Base-by-base conservation (phyloP, 2,888 invertebrate species). In the Sinohyriopsis cumingii region DNA sequence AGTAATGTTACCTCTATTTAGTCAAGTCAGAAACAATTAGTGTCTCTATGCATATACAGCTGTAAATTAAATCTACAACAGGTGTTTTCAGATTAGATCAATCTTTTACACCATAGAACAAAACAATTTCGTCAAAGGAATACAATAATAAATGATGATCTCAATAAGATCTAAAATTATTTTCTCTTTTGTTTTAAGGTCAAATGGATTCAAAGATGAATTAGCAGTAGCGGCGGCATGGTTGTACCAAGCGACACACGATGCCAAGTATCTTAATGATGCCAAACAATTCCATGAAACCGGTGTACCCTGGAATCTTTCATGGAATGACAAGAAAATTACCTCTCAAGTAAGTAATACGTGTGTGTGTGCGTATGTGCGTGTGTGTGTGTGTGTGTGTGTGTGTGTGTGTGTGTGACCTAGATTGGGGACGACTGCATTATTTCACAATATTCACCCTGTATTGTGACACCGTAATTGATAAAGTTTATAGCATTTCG, bases 311-410 rank as follows among this genome's bases (percentile, higher is more conserved):
- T 84, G 84, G 85, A 85, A 81, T 7, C 76, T 84, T 20, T 81
- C 80, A 18, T 88, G 88, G 87, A 85, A 87, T 54, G 84, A 84
- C 72, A 84, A 84, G 69, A 72, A 68, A 22, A 76, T 79, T 22
- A 83, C 77, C n/a, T 78, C 76, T 62, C 76, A 78, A 68, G 82
- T 83, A 67, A 25, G 72, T 61, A 55, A 1, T 59, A 57, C 3
- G 9, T 68, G 25, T 69, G 55, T 25, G 56, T 75, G 72, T 68
- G 69, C 75, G 59, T 60, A 65, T 56, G 55, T 54, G 55, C 9
- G 54, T n/a, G 20, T 33, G 45, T 12, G 0, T 20, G n/a, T 20
- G 5, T 57, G 15, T 20, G 24, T 54, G 55, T 18, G 54, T n/a
- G 20, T 24, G 55, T 12, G 0, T 20, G n/a, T 20, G 7, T 57